These are phyloP conservation scores for Apis dorsata DNA, from an alignment of 1,140 invertebrate genomes.

Conservation along the genomic window DNA sequence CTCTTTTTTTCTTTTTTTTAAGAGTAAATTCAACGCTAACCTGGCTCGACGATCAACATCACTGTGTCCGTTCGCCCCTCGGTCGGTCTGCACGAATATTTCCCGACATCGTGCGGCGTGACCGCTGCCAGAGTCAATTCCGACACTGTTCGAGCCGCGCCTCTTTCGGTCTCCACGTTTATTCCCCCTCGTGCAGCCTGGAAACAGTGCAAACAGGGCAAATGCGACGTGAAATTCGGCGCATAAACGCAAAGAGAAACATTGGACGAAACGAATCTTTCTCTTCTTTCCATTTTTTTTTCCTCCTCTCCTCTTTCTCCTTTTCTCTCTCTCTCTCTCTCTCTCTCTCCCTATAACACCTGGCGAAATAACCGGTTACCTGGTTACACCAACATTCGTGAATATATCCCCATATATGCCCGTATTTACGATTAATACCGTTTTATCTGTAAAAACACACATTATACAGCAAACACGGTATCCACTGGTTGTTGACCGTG, in stretches of 20 bases:
- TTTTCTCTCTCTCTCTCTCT: no score
- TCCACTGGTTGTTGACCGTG: not conserved
- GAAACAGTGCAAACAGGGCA: conserved; percentile 54
- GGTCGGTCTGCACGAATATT: conserved; percentile 81
- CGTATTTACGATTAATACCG: conserved; percentile 33
- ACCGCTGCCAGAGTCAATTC: conserved; percentile 79
- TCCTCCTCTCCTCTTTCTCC: no score
- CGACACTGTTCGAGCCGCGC: conserved; percentile 76
- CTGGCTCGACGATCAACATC: conserved; percentile 79
- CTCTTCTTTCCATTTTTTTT: not conserved
- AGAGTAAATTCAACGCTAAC: conserved; percentile 60
- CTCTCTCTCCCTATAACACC: not conserved
- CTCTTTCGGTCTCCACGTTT: conserved; percentile 79
- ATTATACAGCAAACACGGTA: not conserved
- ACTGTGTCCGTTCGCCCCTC: conserved; percentile 79
- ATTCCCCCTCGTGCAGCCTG: conserved; percentile 78
- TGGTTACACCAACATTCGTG: not conserved
- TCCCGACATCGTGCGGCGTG: conserved; percentile 78
- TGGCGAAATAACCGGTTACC: not conserved
- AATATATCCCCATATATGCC: not conserved
- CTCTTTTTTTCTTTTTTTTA: not conserved
- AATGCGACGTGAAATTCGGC: conserved; percentile 24
- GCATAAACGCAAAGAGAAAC: not conserved
- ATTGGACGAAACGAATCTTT: not conserved
- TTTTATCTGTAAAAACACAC: not conserved